Conservation (phyloP, 1,140 invertebrate genomes). For the Ceratitis capitata region DNA sequence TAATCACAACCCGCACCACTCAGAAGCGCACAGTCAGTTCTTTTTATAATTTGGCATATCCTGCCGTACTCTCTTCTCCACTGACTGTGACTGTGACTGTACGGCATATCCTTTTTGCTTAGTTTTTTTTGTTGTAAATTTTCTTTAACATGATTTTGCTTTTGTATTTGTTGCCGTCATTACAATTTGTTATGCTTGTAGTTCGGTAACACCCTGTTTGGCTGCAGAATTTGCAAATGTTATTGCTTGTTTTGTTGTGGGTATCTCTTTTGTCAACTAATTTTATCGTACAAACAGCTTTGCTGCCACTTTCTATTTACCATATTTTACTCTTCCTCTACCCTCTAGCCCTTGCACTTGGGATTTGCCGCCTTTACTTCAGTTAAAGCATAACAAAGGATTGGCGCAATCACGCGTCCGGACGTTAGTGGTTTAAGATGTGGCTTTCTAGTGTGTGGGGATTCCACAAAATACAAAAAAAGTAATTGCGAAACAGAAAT, state of each 20-base stretch:
- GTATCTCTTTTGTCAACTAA: constrained; percentile 13
- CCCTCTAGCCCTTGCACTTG: not conserved
- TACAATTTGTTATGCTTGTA: not conserved
- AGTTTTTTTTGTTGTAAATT: not conserved
- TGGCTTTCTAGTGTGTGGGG: not conserved
- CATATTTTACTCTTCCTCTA: not conserved
- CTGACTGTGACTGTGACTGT: not conserved
- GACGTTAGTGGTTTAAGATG: not conserved
- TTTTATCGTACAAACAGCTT: not conserved
- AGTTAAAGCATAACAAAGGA: not conserved
- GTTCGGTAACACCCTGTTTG: not conserved
- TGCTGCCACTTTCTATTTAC: not conserved
- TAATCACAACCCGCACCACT: not conserved
- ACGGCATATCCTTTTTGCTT: no score
- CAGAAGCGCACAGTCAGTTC: not conserved
- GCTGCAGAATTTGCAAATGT: not conserved
- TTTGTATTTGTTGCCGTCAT: not conserved
- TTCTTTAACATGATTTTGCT: not conserved
- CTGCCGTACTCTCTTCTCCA: not conserved
- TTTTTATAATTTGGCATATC: constrained; percentile 2
- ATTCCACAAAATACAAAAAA: not conserved
- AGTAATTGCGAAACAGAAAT: not conserved
- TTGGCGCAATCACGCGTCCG: not conserved
- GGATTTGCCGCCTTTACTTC: not conserved
- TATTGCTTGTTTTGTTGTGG: not conserved